A percentile compares a stretch with the other conserved stretches of the same genome.
phyloP scores from a whole-genome alignment of 2,113 vertebrate species.

The Anolis carolinensis region DNA sequence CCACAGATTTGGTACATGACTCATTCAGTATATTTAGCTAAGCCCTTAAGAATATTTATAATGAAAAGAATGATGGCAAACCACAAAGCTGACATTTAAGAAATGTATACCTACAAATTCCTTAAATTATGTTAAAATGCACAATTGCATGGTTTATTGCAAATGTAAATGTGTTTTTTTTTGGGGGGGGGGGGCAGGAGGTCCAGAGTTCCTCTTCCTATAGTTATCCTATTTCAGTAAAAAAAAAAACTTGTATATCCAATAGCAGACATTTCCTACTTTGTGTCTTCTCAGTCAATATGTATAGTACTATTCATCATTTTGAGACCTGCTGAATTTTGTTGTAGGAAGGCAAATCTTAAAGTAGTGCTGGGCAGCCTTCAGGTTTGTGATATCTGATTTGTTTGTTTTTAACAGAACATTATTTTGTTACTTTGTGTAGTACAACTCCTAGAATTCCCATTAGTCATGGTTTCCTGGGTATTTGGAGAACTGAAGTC shows the following conservation, averaged over 20 bases:
- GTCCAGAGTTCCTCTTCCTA: slow-evolving; percentile 20
- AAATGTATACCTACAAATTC: rapidly evolving
- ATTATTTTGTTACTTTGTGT: too few relatives aligned
- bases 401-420: too few relatives aligned
- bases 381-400: too few relatives aligned
- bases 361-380: too few relatives aligned
- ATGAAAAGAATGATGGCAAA: rapidly evolving
- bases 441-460: too few relatives aligned
- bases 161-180: background rate
- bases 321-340: too few relatives aligned
- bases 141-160: background rate
- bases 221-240: background rate
- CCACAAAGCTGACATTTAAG: background rate
- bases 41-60: background rate
- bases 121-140: background rate
- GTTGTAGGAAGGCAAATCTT: too few relatives aligned
- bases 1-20: too few relatives aligned
- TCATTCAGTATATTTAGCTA: background rate
- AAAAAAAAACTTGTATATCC: background rate
- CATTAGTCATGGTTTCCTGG: too few relatives aligned
- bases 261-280: background rate
- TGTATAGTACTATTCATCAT: background rate
- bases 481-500: too few relatives aligned
- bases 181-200: too few relatives aligned
- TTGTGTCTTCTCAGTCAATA: background rate